A percentile compares a stretch with the other conserved stretches of the same genome.
Conservation (phyloP, 2,113 vertebrate genomes). For the Oncorhynchus tshawytscha region DNA sequence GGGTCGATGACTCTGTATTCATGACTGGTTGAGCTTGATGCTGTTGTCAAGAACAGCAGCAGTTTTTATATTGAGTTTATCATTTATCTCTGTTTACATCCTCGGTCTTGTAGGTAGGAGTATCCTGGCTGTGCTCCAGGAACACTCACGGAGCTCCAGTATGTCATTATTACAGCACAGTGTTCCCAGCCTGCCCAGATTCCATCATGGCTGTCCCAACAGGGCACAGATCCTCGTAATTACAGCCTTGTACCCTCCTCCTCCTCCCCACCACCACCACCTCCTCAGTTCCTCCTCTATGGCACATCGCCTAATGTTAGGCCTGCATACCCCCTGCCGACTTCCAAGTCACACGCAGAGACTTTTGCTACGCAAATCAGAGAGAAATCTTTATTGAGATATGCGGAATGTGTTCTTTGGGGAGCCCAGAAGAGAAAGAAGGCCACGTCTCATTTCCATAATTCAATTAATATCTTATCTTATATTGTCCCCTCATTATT, state of each 20-base stretch:
- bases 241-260: conserved; percentile 10
- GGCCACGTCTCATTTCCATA: conserved; percentile 23
- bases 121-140: neutral
- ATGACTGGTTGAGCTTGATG: neutral
- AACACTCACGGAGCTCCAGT: neutral
- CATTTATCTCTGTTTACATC: neutral
- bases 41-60: neutral
- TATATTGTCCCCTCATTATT: conserved; percentile 6
- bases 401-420: neutral
- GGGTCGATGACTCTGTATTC: neutral
- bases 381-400: neutral
- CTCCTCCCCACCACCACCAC: neutral
- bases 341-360: neutral
- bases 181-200: conserved; percentile 16
- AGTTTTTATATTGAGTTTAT: neutral
- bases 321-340: neutral
- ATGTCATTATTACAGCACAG: conserved; percentile 21
- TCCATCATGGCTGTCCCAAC: conserved; percentile 36
- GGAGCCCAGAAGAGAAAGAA: neutral
- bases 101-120: neutral
- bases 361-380: neutral
- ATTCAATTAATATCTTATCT: conserved; percentile 30
- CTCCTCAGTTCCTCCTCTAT: neutral
- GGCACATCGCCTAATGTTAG: neutral
- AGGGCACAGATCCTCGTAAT: conserved; percentile 37